Percentiles rank a stretch among this genome's conserved stretches.
Evolutionary conservation across 2,113 vertebrate species (phyloP).

Genomic region (Lethenteron reissneri): DNA sequence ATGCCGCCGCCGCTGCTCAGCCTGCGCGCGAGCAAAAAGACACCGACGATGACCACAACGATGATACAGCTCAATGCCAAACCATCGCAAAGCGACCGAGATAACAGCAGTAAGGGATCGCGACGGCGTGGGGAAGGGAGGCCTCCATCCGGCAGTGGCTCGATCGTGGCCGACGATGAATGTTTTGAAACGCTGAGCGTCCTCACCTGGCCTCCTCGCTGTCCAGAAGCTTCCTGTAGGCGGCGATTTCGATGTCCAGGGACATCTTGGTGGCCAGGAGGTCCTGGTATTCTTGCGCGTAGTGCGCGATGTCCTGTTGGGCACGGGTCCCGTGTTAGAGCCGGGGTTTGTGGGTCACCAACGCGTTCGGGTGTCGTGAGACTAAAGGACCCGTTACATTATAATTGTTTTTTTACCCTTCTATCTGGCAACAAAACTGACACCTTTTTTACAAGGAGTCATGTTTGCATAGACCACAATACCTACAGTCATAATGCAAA

Average conservation of each 20-base stretch:
- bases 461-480: too few species aligned
- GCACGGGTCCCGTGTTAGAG: conserved; percentile 11
- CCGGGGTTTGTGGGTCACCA: too few species aligned
- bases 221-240: conserved; percentile 17
- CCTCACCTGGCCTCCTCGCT: conserved; percentile 15
- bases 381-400: too few species aligned
- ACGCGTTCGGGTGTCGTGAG: too few species aligned
- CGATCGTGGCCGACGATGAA: conserved; percentile 16
- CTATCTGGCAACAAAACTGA: too few species aligned
- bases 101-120: conserved; percentile 21
- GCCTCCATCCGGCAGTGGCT: conserved; percentile 15
- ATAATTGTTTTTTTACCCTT: too few species aligned
- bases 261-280: conserved; percentile 22
- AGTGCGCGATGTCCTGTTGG: conserved; percentile 27
- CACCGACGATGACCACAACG: background rate
- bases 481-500: too few species aligned
- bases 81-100: conserved; percentile 14
- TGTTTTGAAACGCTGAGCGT: conserved; percentile 2
- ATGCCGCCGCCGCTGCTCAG: conserved; percentile 20
- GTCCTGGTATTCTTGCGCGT: conserved; percentile 22
- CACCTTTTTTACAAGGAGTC: too few species aligned
- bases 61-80: conserved; percentile 19
- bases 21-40: conserved; percentile 10
- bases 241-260: conserved; percentile 19
- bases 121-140: conserved; percentile 17